Base-by-base conservation (phyloP, 2,113 vertebrate species). In the Epinephelus lanceolatus region DNA sequence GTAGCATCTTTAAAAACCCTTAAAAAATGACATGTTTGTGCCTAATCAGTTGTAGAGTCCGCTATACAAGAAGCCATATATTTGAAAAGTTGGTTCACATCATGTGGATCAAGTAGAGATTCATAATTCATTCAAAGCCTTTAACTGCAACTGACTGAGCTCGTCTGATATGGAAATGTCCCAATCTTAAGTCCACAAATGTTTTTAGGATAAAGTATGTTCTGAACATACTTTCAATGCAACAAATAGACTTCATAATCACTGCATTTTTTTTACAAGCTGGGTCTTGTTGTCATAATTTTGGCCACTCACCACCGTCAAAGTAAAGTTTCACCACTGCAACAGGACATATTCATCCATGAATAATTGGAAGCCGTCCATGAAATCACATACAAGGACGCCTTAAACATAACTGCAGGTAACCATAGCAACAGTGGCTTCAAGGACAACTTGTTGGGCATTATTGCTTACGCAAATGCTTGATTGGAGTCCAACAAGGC, bases 1-100 rank as follows among this genome's bases (percentile, higher is more conserved):
- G 93, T 95, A 95, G 94, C 94, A 96, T 97, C 71, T 70, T 96
- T 95, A 96, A 96, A 96, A 93, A 86, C 63, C 83, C 94, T 96
- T 96, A 89, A 96, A 96, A 96, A 96, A 42, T 4, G 10, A 55
- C 91, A 92, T 94, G 93, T 96, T 94, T 93, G 88, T 90, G 84
- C 89, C 89, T 27, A 77, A 57, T 90, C 86, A 90, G 90, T 93
- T 94, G 93, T 78, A 70, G 92, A 95, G 92, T 96, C 93, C 90
- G 89, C 78, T 94, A 87, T 92, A 89, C 90, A 90, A 94, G 83
- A n/a, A 52, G 76, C 60, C 56, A 78, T 23, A 42, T 47, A 18
- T 17, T 37, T 42, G 55, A 67, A 17, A 74, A 9, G 17, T 33
- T 57, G 47, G 45, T 12, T 45, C 11, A 12, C 11, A 45, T 45